Conservation (phyloP, 2,113 vertebrate genomes). For the Siphamia tubifer region DNA sequence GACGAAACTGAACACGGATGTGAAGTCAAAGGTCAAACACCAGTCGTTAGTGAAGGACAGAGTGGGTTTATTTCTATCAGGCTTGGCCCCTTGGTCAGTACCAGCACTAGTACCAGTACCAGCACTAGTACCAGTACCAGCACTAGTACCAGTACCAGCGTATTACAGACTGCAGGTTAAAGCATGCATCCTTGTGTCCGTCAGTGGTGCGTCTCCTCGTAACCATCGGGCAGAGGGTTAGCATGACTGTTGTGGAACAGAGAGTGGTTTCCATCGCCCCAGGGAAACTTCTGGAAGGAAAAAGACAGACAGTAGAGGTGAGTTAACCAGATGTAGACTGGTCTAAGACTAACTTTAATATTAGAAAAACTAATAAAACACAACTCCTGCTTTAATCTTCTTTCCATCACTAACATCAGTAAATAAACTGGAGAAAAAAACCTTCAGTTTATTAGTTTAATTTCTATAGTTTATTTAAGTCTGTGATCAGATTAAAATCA, state of each 20-base stretch:
- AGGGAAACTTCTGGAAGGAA: conserved; percentile 81
- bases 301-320: background rate
- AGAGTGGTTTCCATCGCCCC: conserved; percentile 90
- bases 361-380: too few species aligned
- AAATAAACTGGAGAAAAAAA: too few species aligned
- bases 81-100: background rate
- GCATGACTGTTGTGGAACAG: conserved; percentile 87
- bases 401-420: too few species aligned
- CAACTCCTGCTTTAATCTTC: too few species aligned
- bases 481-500: too few species aligned
- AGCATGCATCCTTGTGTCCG: background rate
- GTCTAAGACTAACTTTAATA: too few species aligned
- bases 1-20: background rate
- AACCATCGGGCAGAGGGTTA: conserved; percentile 87
- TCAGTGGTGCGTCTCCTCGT: conserved; percentile 76
- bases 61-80: conserved; percentile 43
- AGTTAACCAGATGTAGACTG: background rate
- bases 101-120: background rate
- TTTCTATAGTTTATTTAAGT: too few species aligned
- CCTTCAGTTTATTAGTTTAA: too few species aligned
- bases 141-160: background rate
- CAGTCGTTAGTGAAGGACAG: background rate
- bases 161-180: background rate
- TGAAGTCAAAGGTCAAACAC: background rate
- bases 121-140: background rate